A percentile compares a stretch with the other conserved stretches of the same genome.
Conservation (phyloP, 2,113 vertebrate species). For the Chlamydotis undulata region DNA sequence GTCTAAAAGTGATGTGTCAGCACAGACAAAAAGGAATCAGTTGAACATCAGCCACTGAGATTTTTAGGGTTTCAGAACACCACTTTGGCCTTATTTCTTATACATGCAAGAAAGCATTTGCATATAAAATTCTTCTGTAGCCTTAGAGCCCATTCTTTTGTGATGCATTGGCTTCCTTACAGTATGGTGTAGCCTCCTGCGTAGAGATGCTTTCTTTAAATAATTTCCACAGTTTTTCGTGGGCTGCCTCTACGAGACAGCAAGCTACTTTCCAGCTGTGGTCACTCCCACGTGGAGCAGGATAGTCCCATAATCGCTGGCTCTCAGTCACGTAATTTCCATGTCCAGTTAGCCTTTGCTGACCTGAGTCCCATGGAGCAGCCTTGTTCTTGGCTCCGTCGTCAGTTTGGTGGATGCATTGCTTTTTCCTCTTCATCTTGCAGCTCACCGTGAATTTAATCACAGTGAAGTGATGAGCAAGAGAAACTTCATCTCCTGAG, state of each 20-base stretch:
- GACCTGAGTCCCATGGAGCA: neutral
- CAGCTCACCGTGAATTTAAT: neutral
- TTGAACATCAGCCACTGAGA: neutral
- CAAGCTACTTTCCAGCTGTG: neutral
- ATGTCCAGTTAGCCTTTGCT: neutral
- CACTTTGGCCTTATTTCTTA: neutral
- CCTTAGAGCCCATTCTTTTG: neutral
- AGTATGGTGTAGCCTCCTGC: accelerated
- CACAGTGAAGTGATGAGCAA: neutral
- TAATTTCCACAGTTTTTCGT: neutral
- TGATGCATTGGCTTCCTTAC: neutral
- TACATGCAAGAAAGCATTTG: neutral
- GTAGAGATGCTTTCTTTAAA: neutral
- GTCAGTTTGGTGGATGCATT: neutral
- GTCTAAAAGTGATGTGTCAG: neutral
- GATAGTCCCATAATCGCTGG: neutral
- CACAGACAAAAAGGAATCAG: neutral
- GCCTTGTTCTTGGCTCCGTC: neutral
- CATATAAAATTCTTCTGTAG: neutral
- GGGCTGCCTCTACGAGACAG: neutral
- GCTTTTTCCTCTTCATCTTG: neutral
- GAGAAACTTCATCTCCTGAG: neutral
- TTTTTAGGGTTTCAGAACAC: neutral
- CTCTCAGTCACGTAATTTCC: accelerated
- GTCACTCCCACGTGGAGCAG: accelerated